These are phyloP conservation scores for Lordiphosa clarofinis DNA, from an alignment of 1,140 invertebrate species.

Conservation along the genomic window DNA sequence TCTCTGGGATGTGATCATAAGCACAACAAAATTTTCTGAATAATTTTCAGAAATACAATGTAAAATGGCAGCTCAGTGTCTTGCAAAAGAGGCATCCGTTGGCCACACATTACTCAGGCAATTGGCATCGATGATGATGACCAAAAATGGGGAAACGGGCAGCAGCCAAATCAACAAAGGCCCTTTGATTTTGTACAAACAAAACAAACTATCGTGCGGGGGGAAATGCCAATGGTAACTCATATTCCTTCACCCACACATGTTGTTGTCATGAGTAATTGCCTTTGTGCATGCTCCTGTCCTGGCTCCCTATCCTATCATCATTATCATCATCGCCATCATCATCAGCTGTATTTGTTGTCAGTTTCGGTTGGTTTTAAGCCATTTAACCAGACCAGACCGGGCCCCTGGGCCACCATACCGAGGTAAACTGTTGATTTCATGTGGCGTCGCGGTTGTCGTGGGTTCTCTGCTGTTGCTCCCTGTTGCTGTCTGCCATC, in stretches of 20 bases:
- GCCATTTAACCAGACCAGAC: conserved; percentile 54
- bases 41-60: conserved; percentile 21
- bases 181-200: conserved; percentile 62
- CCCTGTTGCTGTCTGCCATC: conserved; percentile 7
- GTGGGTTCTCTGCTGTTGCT: conserved; percentile 3
- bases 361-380: conserved; percentile 48
- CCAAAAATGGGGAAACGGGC: too few species aligned
- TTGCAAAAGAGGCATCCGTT: conserved; percentile 6
- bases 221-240: conserved; percentile 41
- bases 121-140: conserved; percentile 2
- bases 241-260: conserved; percentile 22
- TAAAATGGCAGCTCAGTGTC: conserved; percentile 11
- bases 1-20: conserved; percentile 38
- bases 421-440: conserved; percentile 74
- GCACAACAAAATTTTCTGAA: conserved; percentile 33
- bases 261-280: conserved; percentile 66
- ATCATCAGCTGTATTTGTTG: conserved; percentile 51
- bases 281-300: conserved; percentile 50
- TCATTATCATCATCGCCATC: conserved; percentile 22
- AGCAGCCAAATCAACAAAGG: conserved; percentile 34
- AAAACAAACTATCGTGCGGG: conserved; percentile 47
- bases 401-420: conserved; percentile 29
- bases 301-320: conserved; percentile 10
- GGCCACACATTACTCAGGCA: background rate
- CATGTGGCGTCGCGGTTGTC: conserved; percentile 44